A percentile compares a stretch with the other conserved stretches of the same genome.
phyloP scores from a whole-genome alignment of 2,797 vertebrate species.

The Scyliorhinus canicula region DNA sequence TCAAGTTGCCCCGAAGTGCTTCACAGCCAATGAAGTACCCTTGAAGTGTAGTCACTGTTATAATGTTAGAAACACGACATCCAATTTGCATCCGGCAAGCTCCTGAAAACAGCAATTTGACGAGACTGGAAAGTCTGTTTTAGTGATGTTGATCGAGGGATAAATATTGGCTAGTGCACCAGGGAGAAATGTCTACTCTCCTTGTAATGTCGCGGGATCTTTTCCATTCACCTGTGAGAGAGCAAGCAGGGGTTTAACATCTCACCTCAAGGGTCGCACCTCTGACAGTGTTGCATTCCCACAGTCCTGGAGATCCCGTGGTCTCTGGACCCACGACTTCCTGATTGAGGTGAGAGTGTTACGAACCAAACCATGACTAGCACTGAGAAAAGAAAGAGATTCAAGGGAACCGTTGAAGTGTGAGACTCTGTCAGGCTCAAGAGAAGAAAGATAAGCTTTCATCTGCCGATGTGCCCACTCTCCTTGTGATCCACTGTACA shows the following conservation, averaged over 20 bases:
- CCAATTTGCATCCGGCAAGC: background rate
- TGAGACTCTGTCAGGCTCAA: background rate
- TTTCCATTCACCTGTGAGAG: background rate
- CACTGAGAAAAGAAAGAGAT: background rate
- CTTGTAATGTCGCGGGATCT: background rate
- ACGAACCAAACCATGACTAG: background rate
- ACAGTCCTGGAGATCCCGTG: background rate
- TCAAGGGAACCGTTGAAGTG: background rate
- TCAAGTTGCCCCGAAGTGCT: background rate
- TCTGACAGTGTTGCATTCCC: background rate
- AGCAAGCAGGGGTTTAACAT: background rate
- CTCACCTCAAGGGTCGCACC: background rate
- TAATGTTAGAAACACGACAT: background rate
- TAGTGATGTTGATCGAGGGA: background rate
- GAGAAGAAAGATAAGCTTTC: background rate
- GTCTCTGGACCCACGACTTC: background rate
- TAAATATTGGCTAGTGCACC: background rate
- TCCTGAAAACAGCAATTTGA: background rate
- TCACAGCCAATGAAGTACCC: background rate
- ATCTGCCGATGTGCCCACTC: background rate
- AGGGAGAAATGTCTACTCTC: background rate
- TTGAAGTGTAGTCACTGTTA: background rate
- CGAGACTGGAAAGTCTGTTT: background rate
- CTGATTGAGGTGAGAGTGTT: background rate
- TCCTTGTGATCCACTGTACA: background rate